Base-by-base conservation (phyloP, 2,888 invertebrate genomes). In the Coelopa pilipes region DNA sequence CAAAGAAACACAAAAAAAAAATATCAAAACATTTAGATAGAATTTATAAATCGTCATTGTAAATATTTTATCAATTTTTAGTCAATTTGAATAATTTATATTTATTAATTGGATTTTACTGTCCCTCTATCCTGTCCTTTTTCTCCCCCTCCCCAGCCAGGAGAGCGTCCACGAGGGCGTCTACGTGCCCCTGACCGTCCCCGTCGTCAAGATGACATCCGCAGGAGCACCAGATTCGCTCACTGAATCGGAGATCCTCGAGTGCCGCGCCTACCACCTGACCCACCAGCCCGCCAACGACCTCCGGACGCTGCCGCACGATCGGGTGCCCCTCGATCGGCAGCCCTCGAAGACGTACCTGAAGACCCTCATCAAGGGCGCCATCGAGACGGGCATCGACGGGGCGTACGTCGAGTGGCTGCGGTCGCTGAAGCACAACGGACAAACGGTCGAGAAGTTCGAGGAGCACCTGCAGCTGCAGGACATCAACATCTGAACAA, bases 311-410 rank as follows among this genome's bases (percentile, higher is more conserved):
- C 17, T 80, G 13, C 88, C 75, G 77, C 83, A 34, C 2, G 76
- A 79, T 4, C 47, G 76, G 1, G 83, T 93, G 55, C 92, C 93
- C 0, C 82, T 87, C 10, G 90, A 92, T 50, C 89, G 91, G 19
- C 90, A 91, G 86, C 96, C 98, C 0, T 97, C 97, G 0, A 91
- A 91, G 76, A 90, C 93, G 4, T 96, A 97, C 83, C 86, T 91
- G 81, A 83, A 86, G 76, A 85, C 85, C 1, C 76, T 87, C 3
- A 80, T 87, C 0, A 83, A 86, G 74, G 87, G 87, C 1, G 86
- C 87, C 46, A 76, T 82, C 10, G 86, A 87, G 76, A 85, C 83
- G 1, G 87, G 89, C 1, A 85, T 98, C 47, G 96, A 97, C 0
- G 83, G 86, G 7, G 89, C 91, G 53, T 98, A 98, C 83, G 89